Conservation (phyloP, 2,888 invertebrate species). For the Andricus curvator region DNA sequence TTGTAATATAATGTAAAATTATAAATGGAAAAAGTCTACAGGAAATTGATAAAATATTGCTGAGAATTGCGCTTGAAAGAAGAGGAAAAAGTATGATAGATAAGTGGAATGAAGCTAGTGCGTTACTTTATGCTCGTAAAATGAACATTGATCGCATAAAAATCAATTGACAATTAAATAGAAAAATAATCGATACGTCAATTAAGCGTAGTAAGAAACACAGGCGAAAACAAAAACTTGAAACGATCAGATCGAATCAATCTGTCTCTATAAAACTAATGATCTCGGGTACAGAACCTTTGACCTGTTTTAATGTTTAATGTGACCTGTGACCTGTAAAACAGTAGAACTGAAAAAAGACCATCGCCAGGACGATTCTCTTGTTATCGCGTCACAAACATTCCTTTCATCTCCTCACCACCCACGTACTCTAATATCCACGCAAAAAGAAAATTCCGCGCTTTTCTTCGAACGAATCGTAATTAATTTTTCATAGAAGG, state of each 20-base stretch:
- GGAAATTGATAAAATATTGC: background rate
- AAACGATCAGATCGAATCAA: slow-evolving; percentile 1
- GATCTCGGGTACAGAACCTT: slow-evolving; percentile 11
- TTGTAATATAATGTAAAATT: background rate
- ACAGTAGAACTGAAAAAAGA: slow-evolving; percentile 14
- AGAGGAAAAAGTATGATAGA: background rate
- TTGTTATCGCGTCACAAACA: slow-evolving; percentile 5
- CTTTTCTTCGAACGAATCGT: background rate
- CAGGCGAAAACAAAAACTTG: background rate
- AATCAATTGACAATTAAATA: slow-evolving; percentile 13
- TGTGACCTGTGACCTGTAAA: slow-evolving; percentile 13
- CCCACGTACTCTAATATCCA: slow-evolving; percentile 10
- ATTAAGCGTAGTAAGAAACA: background rate
- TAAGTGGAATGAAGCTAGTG: background rate
- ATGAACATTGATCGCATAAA: background rate
- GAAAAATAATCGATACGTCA: slow-evolving; percentile 13
- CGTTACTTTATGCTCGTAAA: background rate
- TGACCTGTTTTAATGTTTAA: slow-evolving; percentile 34
- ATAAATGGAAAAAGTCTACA: background rate
- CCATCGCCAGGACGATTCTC: slow-evolving; percentile 24
- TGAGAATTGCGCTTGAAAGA: background rate
- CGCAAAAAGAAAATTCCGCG: background rate
- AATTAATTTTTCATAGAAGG: slow-evolving; percentile 6
- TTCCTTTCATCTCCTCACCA: slow-evolving; percentile 29
- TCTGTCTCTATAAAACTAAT: slow-evolving; percentile 6